Percentiles rank a stretch among this genome's conserved stretches.
These are phyloP conservation scores for Brachyptera putata DNA, from an alignment of 2,888 invertebrate genomes.

Conservation along the genomic window DNA sequence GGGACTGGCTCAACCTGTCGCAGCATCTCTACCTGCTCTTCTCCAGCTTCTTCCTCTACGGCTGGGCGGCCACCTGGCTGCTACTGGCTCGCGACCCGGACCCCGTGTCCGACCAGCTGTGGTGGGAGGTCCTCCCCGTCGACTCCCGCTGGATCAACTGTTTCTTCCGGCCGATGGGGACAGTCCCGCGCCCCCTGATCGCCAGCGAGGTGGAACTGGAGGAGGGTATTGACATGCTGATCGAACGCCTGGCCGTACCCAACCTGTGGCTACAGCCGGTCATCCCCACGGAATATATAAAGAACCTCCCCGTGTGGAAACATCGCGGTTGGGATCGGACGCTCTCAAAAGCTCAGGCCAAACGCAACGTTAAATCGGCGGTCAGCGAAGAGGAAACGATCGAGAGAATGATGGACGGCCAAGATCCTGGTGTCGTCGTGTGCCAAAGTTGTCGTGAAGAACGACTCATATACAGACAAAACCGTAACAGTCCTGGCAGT, in stretches of 20 bases:
- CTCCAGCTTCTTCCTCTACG: slow-evolving; percentile 38
- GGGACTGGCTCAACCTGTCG: slow-evolving; percentile 37
- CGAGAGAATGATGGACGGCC: slow-evolving; percentile 32
- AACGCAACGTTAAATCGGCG: neutral
- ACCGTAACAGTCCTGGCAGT: too few relatives aligned
- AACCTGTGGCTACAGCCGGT: slow-evolving; percentile 46
- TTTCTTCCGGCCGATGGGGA: slow-evolving; percentile 40
- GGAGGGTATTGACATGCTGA: slow-evolving; percentile 42
- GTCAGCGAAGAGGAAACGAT: slow-evolving; percentile 20
- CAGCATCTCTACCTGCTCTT: slow-evolving; percentile 38
- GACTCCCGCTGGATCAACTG: slow-evolving; percentile 40
- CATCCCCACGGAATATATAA: slow-evolving; percentile 47
- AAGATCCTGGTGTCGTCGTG: slow-evolving; percentile 20
- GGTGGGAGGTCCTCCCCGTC: slow-evolving; percentile 45
- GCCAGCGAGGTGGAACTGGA: slow-evolving; percentile 41
- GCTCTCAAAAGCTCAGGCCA: neutral
- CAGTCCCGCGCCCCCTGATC: slow-evolving; percentile 37
- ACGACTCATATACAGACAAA: slow-evolving; percentile 3
- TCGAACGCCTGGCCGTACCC: slow-evolving; percentile 46
- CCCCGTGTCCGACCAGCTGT: slow-evolving; percentile 36
- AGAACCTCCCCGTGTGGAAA: slow-evolving; percentile 47
- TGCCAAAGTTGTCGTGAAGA: slow-evolving; percentile 10
- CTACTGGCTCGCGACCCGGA: slow-evolving; percentile 25
- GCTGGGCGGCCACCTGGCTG: slow-evolving; percentile 32
- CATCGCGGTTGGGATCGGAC: slow-evolving; percentile 37